These are phyloP conservation scores for Tridacna crocea DNA, from an alignment of 2,888 invertebrate species.

Conservation along the genomic window DNA sequence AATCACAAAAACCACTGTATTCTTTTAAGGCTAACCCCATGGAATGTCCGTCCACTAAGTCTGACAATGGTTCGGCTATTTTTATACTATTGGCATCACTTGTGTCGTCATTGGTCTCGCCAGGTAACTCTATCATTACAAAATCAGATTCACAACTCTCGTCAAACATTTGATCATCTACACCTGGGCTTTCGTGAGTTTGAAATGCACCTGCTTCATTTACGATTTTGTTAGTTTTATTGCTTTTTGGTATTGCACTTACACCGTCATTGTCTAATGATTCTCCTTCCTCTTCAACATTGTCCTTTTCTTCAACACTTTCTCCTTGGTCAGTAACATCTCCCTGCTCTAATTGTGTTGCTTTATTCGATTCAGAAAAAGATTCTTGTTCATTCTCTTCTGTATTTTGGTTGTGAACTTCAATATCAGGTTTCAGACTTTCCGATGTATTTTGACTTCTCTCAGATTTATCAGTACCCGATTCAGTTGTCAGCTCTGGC, in stretches of 20 bases:
- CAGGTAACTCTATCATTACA: conserved; percentile 8
- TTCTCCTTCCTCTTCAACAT: not conserved
- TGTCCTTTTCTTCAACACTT: not conserved
- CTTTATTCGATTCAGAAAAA: not conserved
- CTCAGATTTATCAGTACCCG: not conserved
- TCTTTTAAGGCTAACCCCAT: not conserved
- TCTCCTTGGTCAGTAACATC: not conserved
- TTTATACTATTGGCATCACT: not conserved
- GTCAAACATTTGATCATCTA: not conserved
- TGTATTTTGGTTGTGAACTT: not conserved
- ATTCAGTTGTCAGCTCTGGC: not conserved
- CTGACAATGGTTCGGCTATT: conserved; percentile 1
- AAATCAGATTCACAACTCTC: conserved; percentile 1
- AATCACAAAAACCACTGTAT: not conserved
- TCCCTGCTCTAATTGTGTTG: not conserved
- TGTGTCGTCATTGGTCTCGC: conserved; percentile 15
- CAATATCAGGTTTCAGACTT: not conserved
- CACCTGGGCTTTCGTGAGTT: not conserved
- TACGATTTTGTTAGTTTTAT: no score
- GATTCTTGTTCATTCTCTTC: not conserved
- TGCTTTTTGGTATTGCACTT: not conserved
- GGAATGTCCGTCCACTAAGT: not conserved
- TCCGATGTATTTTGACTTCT: not conserved
- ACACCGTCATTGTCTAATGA: not conserved
- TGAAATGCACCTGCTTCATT: not conserved